Percentiles rank a stretch among this genome's conserved stretches.
Conservation (phyloP, 1,140 invertebrate species). For the Scaptomyza montana region DNA sequence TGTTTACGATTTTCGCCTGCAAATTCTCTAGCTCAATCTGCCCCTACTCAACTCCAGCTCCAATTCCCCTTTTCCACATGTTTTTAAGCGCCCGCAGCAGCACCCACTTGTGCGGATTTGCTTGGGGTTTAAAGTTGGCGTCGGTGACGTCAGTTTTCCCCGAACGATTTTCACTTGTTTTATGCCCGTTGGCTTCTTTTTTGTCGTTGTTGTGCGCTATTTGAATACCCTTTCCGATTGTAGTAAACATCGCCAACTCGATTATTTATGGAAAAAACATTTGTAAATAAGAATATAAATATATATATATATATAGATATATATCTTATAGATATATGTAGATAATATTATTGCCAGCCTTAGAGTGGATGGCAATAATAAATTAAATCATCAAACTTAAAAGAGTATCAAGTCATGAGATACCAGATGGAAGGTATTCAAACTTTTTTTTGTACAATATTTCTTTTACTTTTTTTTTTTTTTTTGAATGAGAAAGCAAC, state of each 20-base stretch:
- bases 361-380: too few species aligned
- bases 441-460: background rate
- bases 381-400: too few species aligned
- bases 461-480: slow-evolving; percentile 3
- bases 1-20: slow-evolving; percentile 70
- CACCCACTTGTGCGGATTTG: slow-evolving; percentile 65
- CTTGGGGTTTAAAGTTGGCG: slow-evolving; percentile 64
- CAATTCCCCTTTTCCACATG: background rate
- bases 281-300: too few species aligned
- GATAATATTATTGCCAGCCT: too few species aligned
- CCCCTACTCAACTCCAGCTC: too few species aligned
- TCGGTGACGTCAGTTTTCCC: slow-evolving; percentile 65
- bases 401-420: background rate
- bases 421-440: background rate
- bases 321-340: too few species aligned
- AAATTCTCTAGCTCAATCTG: background rate
- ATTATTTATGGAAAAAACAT: too few species aligned
- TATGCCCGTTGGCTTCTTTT: slow-evolving; percentile 45
- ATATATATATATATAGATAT: too few species aligned
- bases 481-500: background rate
- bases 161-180: slow-evolving; percentile 78
- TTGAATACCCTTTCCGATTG: background rate
- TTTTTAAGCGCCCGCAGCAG: slow-evolving; percentile 1
- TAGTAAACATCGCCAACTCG: background rate
- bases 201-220: slow-evolving; percentile 2